Evolutionary conservation across 2,888 invertebrate species (phyloP).

Genomic region (Mystacides longicornis): DNA sequence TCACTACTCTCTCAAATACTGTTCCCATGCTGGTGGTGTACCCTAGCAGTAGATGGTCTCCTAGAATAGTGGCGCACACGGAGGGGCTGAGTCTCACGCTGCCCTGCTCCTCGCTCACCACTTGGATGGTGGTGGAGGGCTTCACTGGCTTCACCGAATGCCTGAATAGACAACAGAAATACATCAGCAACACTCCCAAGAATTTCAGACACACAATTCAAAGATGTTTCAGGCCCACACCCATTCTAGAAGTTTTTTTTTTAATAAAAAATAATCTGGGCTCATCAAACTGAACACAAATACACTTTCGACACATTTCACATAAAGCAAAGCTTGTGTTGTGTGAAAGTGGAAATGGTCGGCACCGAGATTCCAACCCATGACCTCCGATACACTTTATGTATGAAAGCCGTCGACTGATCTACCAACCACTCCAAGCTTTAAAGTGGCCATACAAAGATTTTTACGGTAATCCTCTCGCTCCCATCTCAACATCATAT

Average conservation of each 20-base stretch:
- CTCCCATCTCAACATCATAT: no score
- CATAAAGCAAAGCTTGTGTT: no score
- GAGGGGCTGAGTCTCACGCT: slow-evolving; percentile 33
- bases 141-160: slow-evolving; percentile 53
- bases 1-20: slow-evolving; percentile 40
- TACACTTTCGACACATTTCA: neutral
- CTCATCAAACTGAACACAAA: neutral
- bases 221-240: no score
- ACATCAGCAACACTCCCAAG: no score
- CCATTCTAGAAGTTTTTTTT: neutral
- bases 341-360: no score
- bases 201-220: no score
- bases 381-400: no score
- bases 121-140: slow-evolving; percentile 53
- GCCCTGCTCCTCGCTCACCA: slow-evolving; percentile 48
- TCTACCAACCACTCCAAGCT: no score
- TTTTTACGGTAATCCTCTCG: no score
- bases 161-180: slow-evolving; percentile 28
- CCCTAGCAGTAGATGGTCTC: slow-evolving; percentile 18
- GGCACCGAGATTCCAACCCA: no score
- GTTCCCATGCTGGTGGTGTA: slow-evolving; percentile 25
- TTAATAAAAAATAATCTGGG: neutral
- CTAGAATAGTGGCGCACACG: slow-evolving; percentile 8
- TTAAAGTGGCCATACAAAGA: no score
- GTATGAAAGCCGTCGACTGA: no score